Percentiles rank a stretch among this genome's conserved stretches.
phyloP scores from a whole-genome alignment of 1,140 invertebrate genomes.

The Macrobrachium nipponense region DNA sequence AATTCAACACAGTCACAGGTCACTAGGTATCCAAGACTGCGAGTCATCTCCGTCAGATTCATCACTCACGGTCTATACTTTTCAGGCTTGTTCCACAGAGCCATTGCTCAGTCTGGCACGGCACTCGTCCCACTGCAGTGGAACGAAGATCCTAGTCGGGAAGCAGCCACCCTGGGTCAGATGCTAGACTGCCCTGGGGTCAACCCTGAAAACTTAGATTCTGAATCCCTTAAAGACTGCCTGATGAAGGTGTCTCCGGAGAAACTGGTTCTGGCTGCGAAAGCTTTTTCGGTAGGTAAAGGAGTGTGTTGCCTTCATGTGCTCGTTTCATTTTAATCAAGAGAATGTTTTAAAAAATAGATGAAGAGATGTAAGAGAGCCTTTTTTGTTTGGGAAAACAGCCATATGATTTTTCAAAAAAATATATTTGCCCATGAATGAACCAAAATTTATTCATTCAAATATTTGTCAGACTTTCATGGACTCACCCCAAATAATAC shows the following conservation, averaged over 20 bases:
- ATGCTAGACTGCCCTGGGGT: neutral
- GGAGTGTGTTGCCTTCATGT: too few relatives aligned
- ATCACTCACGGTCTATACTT: neutral
- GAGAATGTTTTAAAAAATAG: too few relatives aligned
- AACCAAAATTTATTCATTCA: too few relatives aligned
- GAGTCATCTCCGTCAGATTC: too few relatives aligned
- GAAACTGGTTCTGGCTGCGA: neutral
- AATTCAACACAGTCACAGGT: neutral
- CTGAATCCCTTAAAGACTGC: neutral
- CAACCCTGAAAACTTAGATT: neutral
- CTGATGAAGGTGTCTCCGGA: neutral
- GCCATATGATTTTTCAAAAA: too few relatives aligned
- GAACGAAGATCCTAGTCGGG: neutral
- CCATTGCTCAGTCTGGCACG: constrained; percentile 33
- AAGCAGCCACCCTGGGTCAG: neutral
- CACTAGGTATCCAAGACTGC: neutral
- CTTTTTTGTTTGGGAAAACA: too few relatives aligned
- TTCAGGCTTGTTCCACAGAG: constrained; percentile 38
- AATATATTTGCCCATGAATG: too few relatives aligned
- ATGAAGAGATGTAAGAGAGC: too few relatives aligned
- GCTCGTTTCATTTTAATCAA: too few relatives aligned
- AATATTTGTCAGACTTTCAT: too few relatives aligned
- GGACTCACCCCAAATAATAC: too few relatives aligned
- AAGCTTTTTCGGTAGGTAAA: neutral
- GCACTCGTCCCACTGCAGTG: neutral